Base-by-base conservation (phyloP, 1,140 invertebrate genomes). In the Olivierus martensii region DNA sequence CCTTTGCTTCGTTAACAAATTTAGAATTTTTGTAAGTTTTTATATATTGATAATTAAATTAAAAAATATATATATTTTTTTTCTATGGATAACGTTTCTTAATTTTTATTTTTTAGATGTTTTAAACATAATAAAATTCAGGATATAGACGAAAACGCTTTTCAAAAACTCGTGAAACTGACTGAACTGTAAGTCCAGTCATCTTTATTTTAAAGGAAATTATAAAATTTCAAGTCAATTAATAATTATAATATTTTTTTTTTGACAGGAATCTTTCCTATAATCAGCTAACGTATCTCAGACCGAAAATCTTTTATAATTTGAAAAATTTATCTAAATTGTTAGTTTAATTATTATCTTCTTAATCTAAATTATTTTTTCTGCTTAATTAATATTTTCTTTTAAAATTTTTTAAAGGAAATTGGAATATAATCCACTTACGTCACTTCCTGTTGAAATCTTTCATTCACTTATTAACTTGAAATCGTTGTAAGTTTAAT, bases 121-220 rank as follows among this genome's bases (percentile, higher is more conserved):
- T 46, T 56, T 5, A 52, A 50, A 46, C 34, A 73, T n/a, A 79
- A 81, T 45, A 63, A 71, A 7, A 71, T 77, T 22, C 64, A 75
- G 17, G 62, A 49, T 2, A 62, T 64, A 11, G 47, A 59, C n/a
- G 43, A 55, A 39, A n/a, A 41, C 3, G 38, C 57, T 6, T 63
- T 65, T 37, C 17, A 51, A 10, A 47, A 39, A 17, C 19, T 56
- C 7, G 15, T 38, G 2, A 54, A 56, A n/a, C 38, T 66, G 11
- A 47, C 51, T 14, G 53, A 59, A 34, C 21, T 66, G 62, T 63
- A 60, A 58, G 59, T 59, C 36, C 3, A 38, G 37, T n/a, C 28
- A 18, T 9, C 9, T 28, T 28, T 28, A 28, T 28, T 28, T 28
- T 28, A 28, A 28, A 28, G 9, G 9, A 28, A 28, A 28, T 28